phyloP scores from a whole-genome alignment of 2,113 vertebrate species.

The Procapra przewalskii region DNA sequence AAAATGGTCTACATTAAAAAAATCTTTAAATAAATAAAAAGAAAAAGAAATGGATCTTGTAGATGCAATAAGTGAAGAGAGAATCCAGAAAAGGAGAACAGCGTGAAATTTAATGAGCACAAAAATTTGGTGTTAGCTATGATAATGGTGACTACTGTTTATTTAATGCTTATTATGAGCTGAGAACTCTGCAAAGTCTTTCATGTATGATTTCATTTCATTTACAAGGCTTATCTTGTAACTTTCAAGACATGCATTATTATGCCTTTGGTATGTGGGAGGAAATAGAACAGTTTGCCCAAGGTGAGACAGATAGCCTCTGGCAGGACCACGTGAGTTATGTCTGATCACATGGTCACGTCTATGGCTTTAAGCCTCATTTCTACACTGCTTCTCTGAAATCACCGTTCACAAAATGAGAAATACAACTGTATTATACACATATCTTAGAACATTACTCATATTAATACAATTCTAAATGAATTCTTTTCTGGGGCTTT shows the following conservation, averaged over 20 bases:
- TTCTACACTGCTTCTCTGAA: neutral
- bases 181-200: neutral
- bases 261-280: neutral
- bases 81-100: neutral
- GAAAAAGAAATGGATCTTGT: neutral
- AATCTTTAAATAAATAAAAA: neutral
- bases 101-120: neutral
- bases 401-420: neutral
- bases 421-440: neutral
- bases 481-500: neutral
- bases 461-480: neutral
- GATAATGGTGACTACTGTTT: neutral
- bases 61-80: neutral
- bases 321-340: neutral
- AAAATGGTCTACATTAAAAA: neutral
- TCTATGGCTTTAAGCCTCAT: neutral
- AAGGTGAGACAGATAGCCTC: neutral
- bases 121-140: neutral
- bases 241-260: neutral
- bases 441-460: neutral
- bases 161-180: neutral
- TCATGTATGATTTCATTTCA: neutral
- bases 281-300: neutral
- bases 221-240: neutral
- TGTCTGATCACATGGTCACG: neutral